phyloP scores from a whole-genome alignment of 2,113 vertebrate genomes.

The Oreotrochilus melanogaster region DNA sequence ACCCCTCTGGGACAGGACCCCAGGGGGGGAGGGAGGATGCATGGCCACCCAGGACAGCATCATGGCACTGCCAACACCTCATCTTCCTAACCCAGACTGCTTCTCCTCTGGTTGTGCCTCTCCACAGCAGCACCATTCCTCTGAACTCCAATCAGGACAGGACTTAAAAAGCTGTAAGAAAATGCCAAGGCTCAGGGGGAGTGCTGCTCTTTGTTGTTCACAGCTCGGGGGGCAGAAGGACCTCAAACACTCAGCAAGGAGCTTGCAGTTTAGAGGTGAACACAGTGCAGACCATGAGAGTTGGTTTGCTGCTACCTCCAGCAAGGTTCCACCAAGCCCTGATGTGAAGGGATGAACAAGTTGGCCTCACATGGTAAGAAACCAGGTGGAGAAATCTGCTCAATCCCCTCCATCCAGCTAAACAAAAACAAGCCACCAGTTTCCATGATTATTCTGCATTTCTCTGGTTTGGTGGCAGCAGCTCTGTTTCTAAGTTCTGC shows the following conservation, averaged over 20 bases:
- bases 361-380: background rate
- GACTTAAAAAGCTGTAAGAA: background rate
- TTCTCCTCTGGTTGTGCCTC: background rate
- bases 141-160: background rate
- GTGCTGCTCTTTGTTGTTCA: background rate
- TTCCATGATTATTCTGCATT: background rate
- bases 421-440: background rate
- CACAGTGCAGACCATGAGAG: accelerated
- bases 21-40: background rate
- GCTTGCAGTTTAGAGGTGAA: background rate
- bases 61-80: background rate
- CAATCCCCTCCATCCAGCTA: background rate
- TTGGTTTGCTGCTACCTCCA: background rate
- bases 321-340: background rate
- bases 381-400: background rate
- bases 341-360: background rate
- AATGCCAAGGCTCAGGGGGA: background rate
- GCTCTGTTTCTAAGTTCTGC: background rate
- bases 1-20: background rate
- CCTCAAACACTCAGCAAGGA: background rate
- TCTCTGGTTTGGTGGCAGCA: background rate
- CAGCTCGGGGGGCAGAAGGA: background rate
- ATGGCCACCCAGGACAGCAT: too few relatives aligned
- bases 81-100: background rate
- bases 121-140: background rate